Conservation (phyloP, 2,113 vertebrate species). For the Pimephales promelas region DNA sequence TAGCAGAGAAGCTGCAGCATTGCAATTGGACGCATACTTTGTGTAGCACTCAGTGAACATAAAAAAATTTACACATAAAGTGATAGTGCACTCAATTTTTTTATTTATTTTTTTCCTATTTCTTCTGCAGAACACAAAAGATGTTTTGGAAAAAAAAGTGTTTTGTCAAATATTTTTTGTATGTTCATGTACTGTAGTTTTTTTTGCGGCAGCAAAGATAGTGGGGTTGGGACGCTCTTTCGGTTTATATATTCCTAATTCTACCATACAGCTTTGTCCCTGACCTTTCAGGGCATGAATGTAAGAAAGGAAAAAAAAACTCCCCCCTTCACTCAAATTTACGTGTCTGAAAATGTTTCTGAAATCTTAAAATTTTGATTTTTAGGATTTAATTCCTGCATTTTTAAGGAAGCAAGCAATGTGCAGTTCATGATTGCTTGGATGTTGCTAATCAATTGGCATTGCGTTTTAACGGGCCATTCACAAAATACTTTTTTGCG, state of each 20-base stretch:
- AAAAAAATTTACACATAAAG: not conserved
- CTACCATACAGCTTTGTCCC: not conserved
- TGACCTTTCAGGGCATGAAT: not conserved
- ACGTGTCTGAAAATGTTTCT: no score
- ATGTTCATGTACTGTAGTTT: no score
- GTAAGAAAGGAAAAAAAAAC: not conserved
- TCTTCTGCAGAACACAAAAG: no score
- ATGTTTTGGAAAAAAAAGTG: no score
- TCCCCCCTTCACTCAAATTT: no score
- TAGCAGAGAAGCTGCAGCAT: slow-evolving; percentile 5
- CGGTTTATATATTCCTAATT: not conserved
- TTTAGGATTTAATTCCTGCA: not conserved
- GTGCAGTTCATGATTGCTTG: not conserved
- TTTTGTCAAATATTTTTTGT: no score
- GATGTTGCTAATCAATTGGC: not conserved
- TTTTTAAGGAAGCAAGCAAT: not conserved
- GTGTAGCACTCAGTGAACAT: not conserved
- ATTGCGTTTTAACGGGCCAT: not conserved
- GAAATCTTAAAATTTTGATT: no score
- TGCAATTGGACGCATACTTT: not conserved
- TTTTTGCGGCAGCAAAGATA: no score
- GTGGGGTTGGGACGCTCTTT: no score
- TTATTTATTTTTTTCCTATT: no score
- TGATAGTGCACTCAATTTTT: not conserved
- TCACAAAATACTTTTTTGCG: not conserved